A percentile compares a stretch with the other conserved stretches of the same genome.
phyloP scores from a whole-genome alignment of 2,888 invertebrate genomes.

The Blastobasis lacticolella region DNA sequence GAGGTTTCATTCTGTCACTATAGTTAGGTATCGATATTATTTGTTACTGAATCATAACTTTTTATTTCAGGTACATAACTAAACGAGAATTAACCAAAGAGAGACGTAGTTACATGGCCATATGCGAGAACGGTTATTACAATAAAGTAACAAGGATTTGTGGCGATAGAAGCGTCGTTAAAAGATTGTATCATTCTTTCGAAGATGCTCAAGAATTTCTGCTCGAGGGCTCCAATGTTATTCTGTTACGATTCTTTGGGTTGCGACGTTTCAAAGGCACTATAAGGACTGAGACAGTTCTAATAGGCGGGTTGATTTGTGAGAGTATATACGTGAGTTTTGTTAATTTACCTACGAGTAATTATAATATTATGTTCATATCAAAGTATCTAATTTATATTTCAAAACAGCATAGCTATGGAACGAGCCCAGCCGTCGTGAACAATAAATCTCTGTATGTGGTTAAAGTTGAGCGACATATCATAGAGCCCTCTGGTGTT shows the following conservation, averaged over 20 bases:
- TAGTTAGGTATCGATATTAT: too few species aligned
- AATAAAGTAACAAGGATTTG: slow-evolving; percentile 66
- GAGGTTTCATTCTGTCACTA: too few species aligned
- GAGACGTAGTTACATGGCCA: slow-evolving; percentile 68
- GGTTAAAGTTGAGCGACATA: slow-evolving; percentile 74
- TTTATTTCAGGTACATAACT: slow-evolving; percentile 49
- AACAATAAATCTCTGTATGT: slow-evolving; percentile 67
- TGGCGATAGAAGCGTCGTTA: slow-evolving; percentile 52
- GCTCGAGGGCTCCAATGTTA: slow-evolving; percentile 77
- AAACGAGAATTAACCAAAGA: slow-evolving; percentile 58
- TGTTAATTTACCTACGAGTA: background rate
- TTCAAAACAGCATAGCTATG: slow-evolving; percentile 28
- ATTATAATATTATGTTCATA: background rate
- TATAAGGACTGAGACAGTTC: slow-evolving; percentile 70
- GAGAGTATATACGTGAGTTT: slow-evolving; percentile 76
- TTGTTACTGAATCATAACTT: too few species aligned
- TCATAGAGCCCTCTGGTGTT: slow-evolving; percentile 70
- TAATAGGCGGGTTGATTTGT: slow-evolving; percentile 75
- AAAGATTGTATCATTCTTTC: slow-evolving; percentile 67
- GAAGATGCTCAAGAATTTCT: slow-evolving; percentile 65
- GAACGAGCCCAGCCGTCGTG: slow-evolving; percentile 66
- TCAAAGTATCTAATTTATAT: background rate
- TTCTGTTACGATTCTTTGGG: slow-evolving; percentile 76
- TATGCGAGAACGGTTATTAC: slow-evolving; percentile 72
- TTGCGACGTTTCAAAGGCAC: slow-evolving; percentile 67